Percentiles rank a stretch among this genome's conserved stretches.
These are phyloP conservation scores for Paraplagusia blochii DNA, from an alignment of 2,113 vertebrate species.

Conservation along the genomic window DNA sequence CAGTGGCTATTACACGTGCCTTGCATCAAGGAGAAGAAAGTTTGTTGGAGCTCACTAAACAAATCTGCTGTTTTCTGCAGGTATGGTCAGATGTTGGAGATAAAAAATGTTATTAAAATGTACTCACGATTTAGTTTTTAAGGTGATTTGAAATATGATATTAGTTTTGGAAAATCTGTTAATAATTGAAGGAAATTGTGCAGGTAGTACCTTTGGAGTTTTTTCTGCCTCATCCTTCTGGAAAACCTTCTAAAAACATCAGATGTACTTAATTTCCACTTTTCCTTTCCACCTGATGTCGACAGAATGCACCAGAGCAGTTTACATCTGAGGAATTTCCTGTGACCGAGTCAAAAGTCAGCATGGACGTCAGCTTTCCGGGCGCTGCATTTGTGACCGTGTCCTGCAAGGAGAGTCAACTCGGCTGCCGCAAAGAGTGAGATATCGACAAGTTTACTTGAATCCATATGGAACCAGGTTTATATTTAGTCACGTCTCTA, in stretches of 20 bases:
- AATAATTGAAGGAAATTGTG: too few relatives aligned
- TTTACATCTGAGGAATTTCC: conserved; percentile 96
- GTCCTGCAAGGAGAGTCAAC: conserved; percentile 95
- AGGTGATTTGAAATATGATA: too few relatives aligned
- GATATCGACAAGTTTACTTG: conserved; percentile 34
- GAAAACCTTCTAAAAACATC: too few relatives aligned
- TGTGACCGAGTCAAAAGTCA: conserved; percentile 93
- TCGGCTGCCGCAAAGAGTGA: conserved; percentile 97
- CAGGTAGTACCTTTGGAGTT: too few relatives aligned
- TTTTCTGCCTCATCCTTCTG: too few relatives aligned
- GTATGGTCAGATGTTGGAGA: conserved; percentile 54
- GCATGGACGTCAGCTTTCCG: conserved; percentile 96
- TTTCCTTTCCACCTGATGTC: background rate
- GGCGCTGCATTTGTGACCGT: conserved; percentile 93
- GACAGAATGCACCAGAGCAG: conserved; percentile 90
- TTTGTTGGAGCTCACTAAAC: conserved; percentile 90
- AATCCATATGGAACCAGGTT: background rate
- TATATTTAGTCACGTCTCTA: background rate
- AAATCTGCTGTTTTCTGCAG: conserved; percentile 96
- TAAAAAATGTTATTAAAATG: too few relatives aligned
- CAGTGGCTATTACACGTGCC: conserved; percentile 90
- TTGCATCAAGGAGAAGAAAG: conserved; percentile 96
- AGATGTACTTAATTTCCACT: too few relatives aligned
- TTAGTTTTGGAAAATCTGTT: too few relatives aligned
- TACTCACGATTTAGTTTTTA: too few relatives aligned